phyloP scores from a whole-genome alignment of 1,140 invertebrate species.

The Solenopsis fugax region DNA sequence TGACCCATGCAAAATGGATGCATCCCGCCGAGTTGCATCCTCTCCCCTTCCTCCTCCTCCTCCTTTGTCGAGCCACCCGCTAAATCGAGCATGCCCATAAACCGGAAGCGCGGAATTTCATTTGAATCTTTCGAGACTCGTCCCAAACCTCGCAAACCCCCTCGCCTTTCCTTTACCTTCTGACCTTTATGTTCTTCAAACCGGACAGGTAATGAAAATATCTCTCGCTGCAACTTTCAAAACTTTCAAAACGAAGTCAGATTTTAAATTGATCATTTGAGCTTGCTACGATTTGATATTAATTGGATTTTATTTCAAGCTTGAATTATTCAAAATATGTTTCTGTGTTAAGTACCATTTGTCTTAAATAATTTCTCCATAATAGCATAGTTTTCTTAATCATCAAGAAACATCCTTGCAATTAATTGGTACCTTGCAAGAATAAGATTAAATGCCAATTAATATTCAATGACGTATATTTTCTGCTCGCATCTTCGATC shows the following conservation, averaged over 20 bases:
- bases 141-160: neutral
- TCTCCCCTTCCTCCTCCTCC: conserved; percentile 65
- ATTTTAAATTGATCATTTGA: neutral
- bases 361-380: conserved; percentile 1
- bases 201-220: conserved; percentile 28
- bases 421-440: neutral
- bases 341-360: neutral
- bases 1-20: conserved; percentile 84
- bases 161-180: conserved; percentile 19
- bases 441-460: neutral
- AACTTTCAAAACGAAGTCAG: neutral
- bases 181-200: conserved; percentile 46
- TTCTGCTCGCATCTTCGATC: neutral
- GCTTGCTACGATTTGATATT: neutral
- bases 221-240: conserved; percentile 1
- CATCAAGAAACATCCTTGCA: neutral
- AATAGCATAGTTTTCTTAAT: neutral
- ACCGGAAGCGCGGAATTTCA: conserved; percentile 71
- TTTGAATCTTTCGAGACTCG: conserved; percentile 61
- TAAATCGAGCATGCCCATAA: conserved; percentile 75
- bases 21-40: conserved; percentile 62
- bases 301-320: neutral
- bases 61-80: conserved; percentile 32
- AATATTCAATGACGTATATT: neutral
- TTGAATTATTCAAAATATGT: neutral